Percentiles rank a stretch among this genome's conserved stretches.
These are phyloP conservation scores for Drosophila greeni DNA, from an alignment of 2,888 invertebrate species.

Conservation along the genomic window DNA sequence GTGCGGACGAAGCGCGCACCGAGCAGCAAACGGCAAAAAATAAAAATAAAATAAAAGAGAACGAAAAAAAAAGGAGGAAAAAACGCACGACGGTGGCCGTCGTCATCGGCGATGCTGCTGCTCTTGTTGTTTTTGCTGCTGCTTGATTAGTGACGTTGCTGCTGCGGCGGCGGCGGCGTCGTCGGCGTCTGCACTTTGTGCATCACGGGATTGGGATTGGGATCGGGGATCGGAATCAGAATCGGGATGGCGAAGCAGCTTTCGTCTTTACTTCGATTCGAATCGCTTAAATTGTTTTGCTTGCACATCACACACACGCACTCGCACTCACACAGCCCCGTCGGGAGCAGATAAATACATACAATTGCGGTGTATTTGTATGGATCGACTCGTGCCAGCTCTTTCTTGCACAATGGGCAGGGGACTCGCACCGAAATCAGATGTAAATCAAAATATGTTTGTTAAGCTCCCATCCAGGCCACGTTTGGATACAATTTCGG, in stretches of 20 bases:
- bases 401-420: conserved; percentile 16
- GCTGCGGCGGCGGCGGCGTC: not conserved
- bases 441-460: conserved; percentile 10
- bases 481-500: conserved; percentile 1
- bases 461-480: not conserved
- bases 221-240: not conserved
- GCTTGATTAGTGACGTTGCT: conserved; percentile 10
- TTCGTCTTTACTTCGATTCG: conserved; percentile 9
- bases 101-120: conserved; percentile 18
- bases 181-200: conserved; percentile 10
- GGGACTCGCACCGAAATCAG: conserved; percentile 11
- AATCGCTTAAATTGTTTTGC: conserved; percentile 35
- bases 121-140: conserved; percentile 5
- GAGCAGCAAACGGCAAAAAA: conserved; percentile 2
- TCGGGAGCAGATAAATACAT: conserved; percentile 36
- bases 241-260: conserved; percentile 15
- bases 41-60: conserved; percentile 1
- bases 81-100: conserved; percentile 24
- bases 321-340: conserved; percentile 9
- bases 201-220: conserved; percentile 6
- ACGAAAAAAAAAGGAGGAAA: conserved; percentile 6
- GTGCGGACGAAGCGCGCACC: conserved; percentile 28
- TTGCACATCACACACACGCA: conserved; percentile 21
- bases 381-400: conserved; percentile 14
- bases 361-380: conserved; percentile 15